Conservation (phyloP, 2,113 vertebrate species). For the Tretioscincus oriximinensis region DNA sequence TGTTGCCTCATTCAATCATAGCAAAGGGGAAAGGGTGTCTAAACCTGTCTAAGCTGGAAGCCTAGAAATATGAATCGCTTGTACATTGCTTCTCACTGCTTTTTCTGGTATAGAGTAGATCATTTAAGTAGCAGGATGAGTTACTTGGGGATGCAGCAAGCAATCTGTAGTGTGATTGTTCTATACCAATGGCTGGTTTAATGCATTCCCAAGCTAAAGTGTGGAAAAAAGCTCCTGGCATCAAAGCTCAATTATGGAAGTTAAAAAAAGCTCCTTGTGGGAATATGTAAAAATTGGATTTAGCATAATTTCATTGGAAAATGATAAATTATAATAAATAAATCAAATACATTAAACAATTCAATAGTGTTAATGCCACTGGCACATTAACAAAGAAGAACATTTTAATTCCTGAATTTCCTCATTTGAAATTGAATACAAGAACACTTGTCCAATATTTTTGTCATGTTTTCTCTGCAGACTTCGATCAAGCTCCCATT, state of each 20-base stretch:
- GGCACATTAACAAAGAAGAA: slow-evolving; percentile 13
- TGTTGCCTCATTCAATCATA: no score
- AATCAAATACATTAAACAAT: slow-evolving; percentile 16
- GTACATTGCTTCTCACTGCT: no score
- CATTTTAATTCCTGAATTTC: slow-evolving; percentile 41
- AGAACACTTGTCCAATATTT: slow-evolving; percentile 44
- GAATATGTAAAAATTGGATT: slow-evolving; percentile 12
- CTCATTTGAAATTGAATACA: slow-evolving; percentile 47
- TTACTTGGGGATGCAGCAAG: no score
- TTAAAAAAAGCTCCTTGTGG: slow-evolving; percentile 3
- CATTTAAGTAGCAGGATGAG: no score
- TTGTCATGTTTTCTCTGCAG: slow-evolving; percentile 39
- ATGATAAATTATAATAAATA: slow-evolving; percentile 17
- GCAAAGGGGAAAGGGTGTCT: no score
- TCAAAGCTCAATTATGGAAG: neutral
- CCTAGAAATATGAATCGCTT: no score
- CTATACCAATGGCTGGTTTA: no score
- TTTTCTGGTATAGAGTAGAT: no score
- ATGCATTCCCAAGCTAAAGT: no score
- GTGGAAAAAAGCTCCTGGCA: no score
- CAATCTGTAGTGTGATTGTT: no score
- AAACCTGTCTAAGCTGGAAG: no score
- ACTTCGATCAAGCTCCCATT: slow-evolving; percentile 37
- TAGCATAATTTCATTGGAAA: neutral
- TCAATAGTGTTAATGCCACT: slow-evolving; percentile 14